Evolutionary conservation across 2,113 vertebrate species (phyloP), one percentile per base, ranked within the genome.

Genomic region (Aix galericulata): DNA sequence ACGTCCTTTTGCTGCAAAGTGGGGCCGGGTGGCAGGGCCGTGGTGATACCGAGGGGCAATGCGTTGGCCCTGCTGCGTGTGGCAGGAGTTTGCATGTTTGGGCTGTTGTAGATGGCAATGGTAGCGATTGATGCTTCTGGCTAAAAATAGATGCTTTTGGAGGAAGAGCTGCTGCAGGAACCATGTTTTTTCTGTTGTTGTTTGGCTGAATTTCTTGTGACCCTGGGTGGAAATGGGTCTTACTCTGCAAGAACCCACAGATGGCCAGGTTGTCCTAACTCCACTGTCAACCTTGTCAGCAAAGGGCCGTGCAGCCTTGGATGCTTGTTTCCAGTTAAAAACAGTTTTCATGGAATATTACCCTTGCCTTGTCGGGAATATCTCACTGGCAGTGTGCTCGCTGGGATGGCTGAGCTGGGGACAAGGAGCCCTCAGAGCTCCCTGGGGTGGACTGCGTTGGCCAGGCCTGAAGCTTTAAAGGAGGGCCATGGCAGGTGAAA

Each of bases 91-190:
- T 86, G 31, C 59, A 31, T 22, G 5, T 66, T 73, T 50, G 82
- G 85, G 20, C 50, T 76, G 59, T 26, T 66, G 80, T 8, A 82
- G 76, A 13, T 4, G 11, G 59, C 74, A 80, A 75, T 74, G 66
- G 52, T 44, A 34, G 86, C 83, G 88, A 93, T 95, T 86, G 85
- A 81, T 94, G 78, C 88, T 84, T 34, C 83, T 66, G 72, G 13
- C 96, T 96, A 94, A 96, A 94, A 97, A 97, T 94, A 96, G 95
- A 75, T 68, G 38, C 85, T 94, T 27, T 73, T 95, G 50, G 87
- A 96, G 88, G 64, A 88, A 95, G 74, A 80, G 64, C 81, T 92
- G 59, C 77, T 80, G 77, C 75, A 87, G 62, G 68, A 94, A 8
- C 59, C 0, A 1, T 67, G 72, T 86, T 77, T 90, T 18, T 13